Conservation (phyloP, 2,888 invertebrate genomes). For the Macrophya alboannulata region DNA sequence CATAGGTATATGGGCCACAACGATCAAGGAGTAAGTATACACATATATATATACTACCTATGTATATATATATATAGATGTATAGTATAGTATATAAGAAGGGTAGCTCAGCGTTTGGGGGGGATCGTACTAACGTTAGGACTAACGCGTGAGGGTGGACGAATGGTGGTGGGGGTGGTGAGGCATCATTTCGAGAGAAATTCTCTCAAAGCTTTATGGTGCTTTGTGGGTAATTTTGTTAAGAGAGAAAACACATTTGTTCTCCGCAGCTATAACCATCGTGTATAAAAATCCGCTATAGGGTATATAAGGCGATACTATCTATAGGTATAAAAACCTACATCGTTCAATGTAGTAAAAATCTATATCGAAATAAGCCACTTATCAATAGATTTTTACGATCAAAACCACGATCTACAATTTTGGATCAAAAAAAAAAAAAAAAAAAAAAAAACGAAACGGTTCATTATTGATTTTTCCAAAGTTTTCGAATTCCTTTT, state of each 20-base stretch:
- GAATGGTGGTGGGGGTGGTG: too few relatives aligned
- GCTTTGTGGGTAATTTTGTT: slow-evolving; percentile 37
- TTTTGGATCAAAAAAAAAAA: too few relatives aligned
- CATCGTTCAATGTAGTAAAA: too few relatives aligned
- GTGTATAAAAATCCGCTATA: neutral
- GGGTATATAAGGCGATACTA: neutral
- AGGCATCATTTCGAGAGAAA: slow-evolving; percentile 25
- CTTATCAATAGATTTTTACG: too few relatives aligned
- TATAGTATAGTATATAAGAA: neutral
- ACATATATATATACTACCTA: too few relatives aligned
- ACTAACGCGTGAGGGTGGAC: too few relatives aligned
- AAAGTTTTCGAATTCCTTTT: neutral
- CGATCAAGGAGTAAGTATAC: neutral
- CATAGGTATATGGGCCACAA: neutral
- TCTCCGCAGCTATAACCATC: slow-evolving; percentile 13
- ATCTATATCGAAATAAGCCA: too few relatives aligned
- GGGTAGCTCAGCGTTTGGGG: too few relatives aligned
- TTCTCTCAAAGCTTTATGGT: slow-evolving; percentile 20
- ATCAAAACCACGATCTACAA: too few relatives aligned
- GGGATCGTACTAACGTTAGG: neutral
- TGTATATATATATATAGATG: too few relatives aligned
- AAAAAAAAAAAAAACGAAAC: neutral
- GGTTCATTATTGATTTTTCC: neutral
- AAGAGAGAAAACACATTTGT: slow-evolving; percentile 44
- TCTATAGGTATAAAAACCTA: neutral